Percentiles rank a stretch among this genome's conserved stretches.
phyloP scores from a whole-genome alignment of 2,888 invertebrate species.

The Calliphora vomitoria region DNA sequence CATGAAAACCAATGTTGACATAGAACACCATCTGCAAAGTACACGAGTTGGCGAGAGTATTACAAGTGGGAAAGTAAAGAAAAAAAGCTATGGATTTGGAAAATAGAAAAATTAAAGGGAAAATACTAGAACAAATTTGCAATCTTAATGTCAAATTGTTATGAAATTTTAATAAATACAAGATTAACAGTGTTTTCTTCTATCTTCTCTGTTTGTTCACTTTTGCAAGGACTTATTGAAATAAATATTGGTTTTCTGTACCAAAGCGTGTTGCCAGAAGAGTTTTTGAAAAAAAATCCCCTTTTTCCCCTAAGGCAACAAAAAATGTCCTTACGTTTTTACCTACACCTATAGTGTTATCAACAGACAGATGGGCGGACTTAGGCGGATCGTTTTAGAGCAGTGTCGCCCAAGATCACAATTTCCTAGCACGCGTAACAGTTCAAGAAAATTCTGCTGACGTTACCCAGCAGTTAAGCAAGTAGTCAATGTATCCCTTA shows the following conservation, averaged over 20 bases:
- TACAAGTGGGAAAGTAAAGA: slow-evolving; percentile 16
- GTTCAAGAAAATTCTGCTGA: too few relatives aligned
- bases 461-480: too few relatives aligned
- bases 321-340: too few relatives aligned
- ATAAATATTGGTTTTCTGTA: slow-evolving; percentile 27
- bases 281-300: too few relatives aligned
- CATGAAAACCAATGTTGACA: slow-evolving; percentile 46
- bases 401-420: too few relatives aligned
- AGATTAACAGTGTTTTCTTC: slow-evolving; percentile 20
- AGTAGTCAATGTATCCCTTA: too few relatives aligned
- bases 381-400: too few relatives aligned
- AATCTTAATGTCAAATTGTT: slow-evolving; percentile 28
- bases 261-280: not conserved
- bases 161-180: slow-evolving; percentile 52
- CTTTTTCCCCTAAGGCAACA: too few relatives aligned
- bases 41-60: slow-evolving; percentile 8
- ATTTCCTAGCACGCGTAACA: too few relatives aligned
- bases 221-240: slow-evolving; percentile 19
- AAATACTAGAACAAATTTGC: slow-evolving; percentile 1
- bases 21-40: slow-evolving; percentile 27
- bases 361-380: too few relatives aligned
- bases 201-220: not conserved
- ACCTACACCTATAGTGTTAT: too few relatives aligned
- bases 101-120: slow-evolving; percentile 20
- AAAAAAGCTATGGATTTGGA: slow-evolving; percentile 40